A percentile compares a stretch with the other conserved stretches of the same genome.
Evolutionary conservation across 2,113 vertebrate species (phyloP).

Genomic region (Hirundichthys speculiger): DNA sequence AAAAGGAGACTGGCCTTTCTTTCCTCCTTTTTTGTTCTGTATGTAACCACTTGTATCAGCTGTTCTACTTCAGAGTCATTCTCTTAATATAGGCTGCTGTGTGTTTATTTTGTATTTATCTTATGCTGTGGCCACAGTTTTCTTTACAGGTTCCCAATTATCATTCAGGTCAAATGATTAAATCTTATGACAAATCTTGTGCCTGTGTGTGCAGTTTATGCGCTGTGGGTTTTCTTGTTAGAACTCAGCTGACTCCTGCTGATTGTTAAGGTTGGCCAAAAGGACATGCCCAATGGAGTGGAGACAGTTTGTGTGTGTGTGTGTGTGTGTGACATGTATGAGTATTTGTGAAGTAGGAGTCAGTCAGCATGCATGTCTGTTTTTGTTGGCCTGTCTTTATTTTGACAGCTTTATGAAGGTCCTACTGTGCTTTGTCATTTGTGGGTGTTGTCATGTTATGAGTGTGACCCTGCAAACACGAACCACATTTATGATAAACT

Average conservation of each 20-base stretch:
- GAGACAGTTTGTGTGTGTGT: constrained; percentile 27
- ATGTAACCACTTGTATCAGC: constrained; percentile 18
- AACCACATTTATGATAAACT: constrained; percentile 31
- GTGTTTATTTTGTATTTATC: constrained; percentile 22
- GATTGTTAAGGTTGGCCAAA: constrained; percentile 31
- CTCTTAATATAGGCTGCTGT: neutral
- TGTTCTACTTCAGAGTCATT: constrained; percentile 7
- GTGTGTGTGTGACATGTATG: neutral
- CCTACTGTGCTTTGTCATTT: constrained; percentile 71
- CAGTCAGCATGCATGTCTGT: constrained; percentile 35
- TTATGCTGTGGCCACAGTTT: constrained; percentile 9
- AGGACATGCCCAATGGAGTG: constrained; percentile 28
- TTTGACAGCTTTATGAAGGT: constrained; percentile 63
- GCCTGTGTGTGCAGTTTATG: neutral
- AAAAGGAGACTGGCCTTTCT: constrained; percentile 11
- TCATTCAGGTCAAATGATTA: neutral
- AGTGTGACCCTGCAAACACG: constrained; percentile 40
- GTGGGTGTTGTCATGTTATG: constrained; percentile 67
- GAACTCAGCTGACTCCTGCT: constrained; percentile 21
- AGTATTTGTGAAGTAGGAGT: constrained; percentile 4
- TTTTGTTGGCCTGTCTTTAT: constrained; percentile 66
- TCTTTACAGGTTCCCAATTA: neutral
- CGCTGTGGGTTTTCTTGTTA: constrained; percentile 13
- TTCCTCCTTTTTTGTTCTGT: neutral
- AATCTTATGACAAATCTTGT: neutral